These are phyloP conservation scores for Brachyistius frenatus DNA, from an alignment of 2,113 vertebrate genomes.

Conservation along the genomic window DNA sequence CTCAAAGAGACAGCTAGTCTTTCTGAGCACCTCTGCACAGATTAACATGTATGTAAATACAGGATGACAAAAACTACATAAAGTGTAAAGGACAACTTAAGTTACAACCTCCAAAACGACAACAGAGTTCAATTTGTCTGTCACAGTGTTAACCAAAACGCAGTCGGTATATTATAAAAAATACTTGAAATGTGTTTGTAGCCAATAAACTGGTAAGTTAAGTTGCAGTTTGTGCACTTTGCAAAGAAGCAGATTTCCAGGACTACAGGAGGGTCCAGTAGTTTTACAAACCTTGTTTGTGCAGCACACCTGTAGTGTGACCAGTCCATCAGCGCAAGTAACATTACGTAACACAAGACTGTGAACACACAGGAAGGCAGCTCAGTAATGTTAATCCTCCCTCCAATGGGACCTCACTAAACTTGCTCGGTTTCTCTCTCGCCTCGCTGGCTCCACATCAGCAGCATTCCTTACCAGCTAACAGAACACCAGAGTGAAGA, in stretches of 20 bases:
- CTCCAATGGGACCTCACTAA: constrained; percentile 53
- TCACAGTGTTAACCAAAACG: too few relatives aligned
- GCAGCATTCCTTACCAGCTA: constrained; percentile 44
- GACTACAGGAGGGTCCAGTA: background rate
- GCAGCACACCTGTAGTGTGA: constrained; percentile 45
- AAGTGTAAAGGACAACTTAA: too few relatives aligned
- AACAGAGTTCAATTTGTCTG: too few relatives aligned
- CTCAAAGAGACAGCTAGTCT: constrained; percentile 16
- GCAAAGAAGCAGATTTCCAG: background rate
- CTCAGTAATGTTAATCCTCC: constrained; percentile 70
- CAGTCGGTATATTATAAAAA: too few relatives aligned
- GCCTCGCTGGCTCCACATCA: constrained; percentile 48
- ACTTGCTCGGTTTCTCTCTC: constrained; percentile 53
- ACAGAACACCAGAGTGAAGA: constrained; percentile 18
- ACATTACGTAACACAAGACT: constrained; percentile 54
- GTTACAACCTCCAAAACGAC: too few relatives aligned
- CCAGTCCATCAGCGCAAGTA: constrained; percentile 44
- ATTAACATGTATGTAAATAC: background rate
- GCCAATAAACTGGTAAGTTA: too few relatives aligned
- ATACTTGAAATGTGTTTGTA: too few relatives aligned
- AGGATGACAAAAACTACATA: too few relatives aligned
- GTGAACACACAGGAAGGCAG: constrained; percentile 65
- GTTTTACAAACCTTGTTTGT: constrained; percentile 3
- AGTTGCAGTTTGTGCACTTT: background rate
- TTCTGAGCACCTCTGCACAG: background rate